These are phyloP conservation scores for Orius laevigatus DNA, from an alignment of 1,140 invertebrate genomes.

Conservation along the genomic window DNA sequence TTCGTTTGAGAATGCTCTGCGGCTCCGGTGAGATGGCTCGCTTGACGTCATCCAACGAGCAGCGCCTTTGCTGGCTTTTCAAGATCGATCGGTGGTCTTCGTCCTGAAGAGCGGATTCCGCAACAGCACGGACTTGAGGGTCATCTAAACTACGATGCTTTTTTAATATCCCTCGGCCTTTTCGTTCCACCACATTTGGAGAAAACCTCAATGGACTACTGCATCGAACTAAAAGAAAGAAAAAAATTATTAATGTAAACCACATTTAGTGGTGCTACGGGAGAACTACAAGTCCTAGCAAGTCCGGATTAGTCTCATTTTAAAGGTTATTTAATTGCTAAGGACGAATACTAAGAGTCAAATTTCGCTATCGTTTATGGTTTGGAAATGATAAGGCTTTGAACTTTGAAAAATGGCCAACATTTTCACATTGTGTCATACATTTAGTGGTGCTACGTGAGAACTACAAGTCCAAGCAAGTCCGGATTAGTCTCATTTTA, in stretches of 20 bases:
- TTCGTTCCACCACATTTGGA: slow-evolving; percentile 11
- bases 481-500: no score
- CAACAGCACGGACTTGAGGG: slow-evolving; percentile 36
- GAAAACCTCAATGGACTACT: slow-evolving; percentile 13
- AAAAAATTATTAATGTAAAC: background rate
- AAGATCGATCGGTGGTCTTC: slow-evolving; percentile 45
- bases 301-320: no score
- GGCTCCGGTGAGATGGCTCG: slow-evolving; percentile 34
- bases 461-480: no score
- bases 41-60: slow-evolving; percentile 46
- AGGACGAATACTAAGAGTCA: no score
- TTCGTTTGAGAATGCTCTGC: slow-evolving; percentile 50
- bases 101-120: background rate
- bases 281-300: no score
- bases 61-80: slow-evolving; percentile 48
- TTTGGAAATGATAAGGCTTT: no score
- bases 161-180: slow-evolving; percentile 41
- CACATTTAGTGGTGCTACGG: no score
- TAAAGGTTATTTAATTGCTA: no score
- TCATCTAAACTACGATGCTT: slow-evolving; percentile 59
- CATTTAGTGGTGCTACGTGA: no score
- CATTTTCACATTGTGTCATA: no score
- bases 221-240: slow-evolving; percentile 5
- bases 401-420: no score
- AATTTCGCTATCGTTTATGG: no score